phyloP scores from a whole-genome alignment of 2,888 invertebrate species.

The Philereme vetulata region DNA sequence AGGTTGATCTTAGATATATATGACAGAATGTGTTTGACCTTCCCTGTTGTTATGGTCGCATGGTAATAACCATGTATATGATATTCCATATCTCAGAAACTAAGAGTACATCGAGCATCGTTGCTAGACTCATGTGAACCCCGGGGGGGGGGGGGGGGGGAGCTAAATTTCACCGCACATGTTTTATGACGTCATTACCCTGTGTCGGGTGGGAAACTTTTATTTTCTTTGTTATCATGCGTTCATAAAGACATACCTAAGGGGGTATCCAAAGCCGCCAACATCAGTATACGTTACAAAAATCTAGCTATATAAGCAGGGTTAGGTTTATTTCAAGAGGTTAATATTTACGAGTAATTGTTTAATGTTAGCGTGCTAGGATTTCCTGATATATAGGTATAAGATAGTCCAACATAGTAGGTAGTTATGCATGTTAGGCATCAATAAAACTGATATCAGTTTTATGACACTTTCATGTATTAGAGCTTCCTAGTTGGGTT shows the following conservation, averaged over 20 bases:
- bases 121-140: slow-evolving; percentile 22
- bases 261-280: slow-evolving; percentile 10
- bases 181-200: slow-evolving; percentile 36
- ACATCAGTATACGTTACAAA: not conserved
- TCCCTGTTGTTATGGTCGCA: slow-evolving; percentile 12
- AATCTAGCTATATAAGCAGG: not conserved
- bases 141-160: slow-evolving; percentile 28
- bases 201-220: slow-evolving; percentile 23
- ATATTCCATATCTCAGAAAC: slow-evolving; percentile 14
- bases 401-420: not conserved
- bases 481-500: too few relatives aligned
- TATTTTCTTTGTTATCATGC: slow-evolving; percentile 28
- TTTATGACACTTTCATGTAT: not conserved
- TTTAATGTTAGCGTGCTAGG: not conserved
- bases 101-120: slow-evolving; percentile 2
- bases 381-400: not conserved
- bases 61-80: slow-evolving; percentile 5
- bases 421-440: too few relatives aligned
- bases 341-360: slow-evolving; percentile 1
- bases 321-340: not conserved
- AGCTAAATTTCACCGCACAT: slow-evolving; percentile 27
- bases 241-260: slow-evolving; percentile 4
- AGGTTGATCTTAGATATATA: slow-evolving; percentile 1
- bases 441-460: too few relatives aligned
- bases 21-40: slow-evolving; percentile 9